Base-by-base conservation (phyloP, 2,797 vertebrate genomes). In the Microctenopoma stevenorrisi region DNA sequence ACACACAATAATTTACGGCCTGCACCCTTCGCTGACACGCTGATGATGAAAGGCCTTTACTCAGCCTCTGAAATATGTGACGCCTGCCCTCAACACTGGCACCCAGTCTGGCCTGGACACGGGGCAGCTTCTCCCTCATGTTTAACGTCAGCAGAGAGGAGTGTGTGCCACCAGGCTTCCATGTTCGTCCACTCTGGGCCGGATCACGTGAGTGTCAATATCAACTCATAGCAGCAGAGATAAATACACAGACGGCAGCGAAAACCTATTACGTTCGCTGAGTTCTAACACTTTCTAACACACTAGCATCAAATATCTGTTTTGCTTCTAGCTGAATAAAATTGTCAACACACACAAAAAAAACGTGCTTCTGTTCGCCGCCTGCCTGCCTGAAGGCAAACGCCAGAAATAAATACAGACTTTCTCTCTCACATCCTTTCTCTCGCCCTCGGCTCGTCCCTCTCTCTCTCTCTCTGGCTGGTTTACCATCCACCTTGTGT, bases 241-340 rank as follows among this genome's bases (percentile, higher is more conserved):
- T 5, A 25, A 40, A 66, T 28, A 50, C 25, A 25, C 35, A n/a
- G 15, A 42, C 42, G 7, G 44, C 40, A 40, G 59, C 13, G n/a
- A 1, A n/a, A 13, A 18, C 38, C 16, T 37, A 6, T 25, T 5
- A 40, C 15, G 3, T 28, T 15, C 10, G 13, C 10, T 16, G 10
- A 7, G 4, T 1, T 57, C 9, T 2, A 10, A 25, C 42, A n/a
- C 33, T 44, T 52, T 42, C 33, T 35, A 38, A 56, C 46, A 10
- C 7, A 2, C 30, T 42, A 53, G 38, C 65, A 30, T 43, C 7
- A 73, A 44, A 28, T 65, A 22, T n/a, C 38, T 2, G 43, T 11
- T 15, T 44, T 18, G 25, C 53, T 46, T 64, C 38, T 53, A 66
- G 16, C 47, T 62, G 43, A 64, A 57, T 65, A 48, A 74, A 68